These are phyloP conservation scores for Eulacestoma nigropectus DNA, from an alignment of 2,113 vertebrate species.

Conservation along the genomic window DNA sequence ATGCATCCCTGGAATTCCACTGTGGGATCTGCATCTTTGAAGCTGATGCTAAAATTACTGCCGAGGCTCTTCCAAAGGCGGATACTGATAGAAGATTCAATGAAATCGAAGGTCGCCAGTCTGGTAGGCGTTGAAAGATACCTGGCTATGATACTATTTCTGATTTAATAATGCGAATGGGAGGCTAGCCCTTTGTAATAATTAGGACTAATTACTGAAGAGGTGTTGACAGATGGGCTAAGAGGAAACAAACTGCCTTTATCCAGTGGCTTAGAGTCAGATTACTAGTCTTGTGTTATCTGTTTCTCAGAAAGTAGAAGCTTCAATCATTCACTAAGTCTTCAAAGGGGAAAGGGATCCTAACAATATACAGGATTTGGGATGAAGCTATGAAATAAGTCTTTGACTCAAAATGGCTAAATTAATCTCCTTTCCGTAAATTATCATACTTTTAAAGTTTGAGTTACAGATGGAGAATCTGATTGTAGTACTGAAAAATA, in stretches of 20 bases:
- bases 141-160: slow-evolving; percentile 89
- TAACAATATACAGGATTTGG: slow-evolving; percentile 76
- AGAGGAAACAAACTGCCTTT: slow-evolving; percentile 99
- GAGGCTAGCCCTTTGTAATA: slow-evolving; percentile 99
- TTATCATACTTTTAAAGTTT: slow-evolving; percentile 71
- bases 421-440: slow-evolving; percentile 79
- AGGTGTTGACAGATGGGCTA: slow-evolving; percentile 98
- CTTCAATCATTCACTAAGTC: slow-evolving; percentile 84
- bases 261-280: slow-evolving; percentile 98
- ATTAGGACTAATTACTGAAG: slow-evolving; percentile 99
- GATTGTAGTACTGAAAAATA: slow-evolving; percentile 33
- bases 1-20: slow-evolving; percentile 83
- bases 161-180: slow-evolving; percentile 99
- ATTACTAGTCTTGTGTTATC: slow-evolving; percentile 98
- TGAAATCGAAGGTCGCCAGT: slow-evolving; percentile 97
- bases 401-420: slow-evolving; percentile 76
- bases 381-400: slow-evolving; percentile 74
- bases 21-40: slow-evolving; percentile 83
- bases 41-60: slow-evolving; percentile 83
- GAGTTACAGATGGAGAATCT: slow-evolving; percentile 66
- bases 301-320: slow-evolving; percentile 89
- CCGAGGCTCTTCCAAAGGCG: slow-evolving; percentile 66
- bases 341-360: slow-evolving; percentile 81
- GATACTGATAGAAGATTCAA: slow-evolving; percentile 92
- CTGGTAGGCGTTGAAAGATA: slow-evolving; percentile 91